Conservation (phyloP, 2,888 invertebrate genomes). For the Thera britannica region DNA sequence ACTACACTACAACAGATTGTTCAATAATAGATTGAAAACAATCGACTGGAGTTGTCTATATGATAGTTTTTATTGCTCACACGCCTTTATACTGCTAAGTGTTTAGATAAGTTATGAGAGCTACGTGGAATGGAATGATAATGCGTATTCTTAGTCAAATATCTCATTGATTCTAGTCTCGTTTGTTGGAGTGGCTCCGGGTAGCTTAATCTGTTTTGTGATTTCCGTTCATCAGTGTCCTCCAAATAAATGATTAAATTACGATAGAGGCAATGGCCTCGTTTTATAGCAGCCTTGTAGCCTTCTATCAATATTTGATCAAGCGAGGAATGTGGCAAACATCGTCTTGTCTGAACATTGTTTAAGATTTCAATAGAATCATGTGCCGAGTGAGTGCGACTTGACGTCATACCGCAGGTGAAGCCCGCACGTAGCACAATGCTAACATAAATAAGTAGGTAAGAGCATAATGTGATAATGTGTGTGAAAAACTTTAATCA, state of each 20-base stretch:
- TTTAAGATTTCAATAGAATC: constrained; percentile 45
- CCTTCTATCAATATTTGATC: constrained; percentile 63
- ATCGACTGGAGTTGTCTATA: constrained; percentile 42
- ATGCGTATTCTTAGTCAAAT: constrained; percentile 17
- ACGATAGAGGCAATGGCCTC: constrained; percentile 60
- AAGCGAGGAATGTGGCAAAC: constrained; percentile 54
- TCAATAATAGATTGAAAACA: constrained; percentile 41
- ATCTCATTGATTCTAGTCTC: constrained; percentile 8
- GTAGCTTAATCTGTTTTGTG: constrained; percentile 53
- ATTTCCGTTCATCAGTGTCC: constrained; percentile 57
- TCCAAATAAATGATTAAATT: constrained; percentile 50
- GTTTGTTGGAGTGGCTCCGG: constrained; percentile 31
- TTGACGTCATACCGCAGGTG: constrained; percentile 64
- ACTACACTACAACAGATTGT: constrained; percentile 21
- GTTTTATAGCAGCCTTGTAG: constrained; percentile 47
- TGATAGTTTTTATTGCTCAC: constrained; percentile 41
- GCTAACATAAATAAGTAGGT: constrained; percentile 44
- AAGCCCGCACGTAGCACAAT: constrained; percentile 61
- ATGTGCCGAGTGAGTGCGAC: constrained; percentile 39
- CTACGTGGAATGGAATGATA: constrained; percentile 19
- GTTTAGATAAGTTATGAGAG: constrained; percentile 20
- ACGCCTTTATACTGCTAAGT: constrained; percentile 39
- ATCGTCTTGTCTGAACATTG: constrained; percentile 51
- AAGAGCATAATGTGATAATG: constrained; percentile 15
- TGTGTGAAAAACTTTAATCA: no score